A percentile compares a stretch with the other conserved stretches of the same genome.
These are phyloP conservation scores for Merluccius polli DNA, from an alignment of 2,797 vertebrate species.

Conservation along the genomic window DNA sequence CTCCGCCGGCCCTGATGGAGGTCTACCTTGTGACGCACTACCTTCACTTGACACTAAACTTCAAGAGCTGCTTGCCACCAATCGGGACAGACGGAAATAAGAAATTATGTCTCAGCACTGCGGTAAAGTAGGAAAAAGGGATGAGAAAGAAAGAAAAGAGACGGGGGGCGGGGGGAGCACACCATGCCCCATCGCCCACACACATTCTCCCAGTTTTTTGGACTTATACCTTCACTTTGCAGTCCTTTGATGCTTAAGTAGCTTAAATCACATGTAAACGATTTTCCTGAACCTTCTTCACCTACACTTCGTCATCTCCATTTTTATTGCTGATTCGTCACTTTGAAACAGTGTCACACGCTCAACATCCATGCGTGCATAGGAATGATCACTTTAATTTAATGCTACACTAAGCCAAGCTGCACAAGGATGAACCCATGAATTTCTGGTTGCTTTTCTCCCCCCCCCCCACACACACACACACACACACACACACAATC, in stretches of 20 bases:
- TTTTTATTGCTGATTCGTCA: conserved; percentile 55
- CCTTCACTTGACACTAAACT: conserved; percentile 53
- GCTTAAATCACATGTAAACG: background rate
- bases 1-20: conserved; percentile 36
- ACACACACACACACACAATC: background rate
- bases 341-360: conserved; percentile 45
- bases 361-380: conserved; percentile 32
- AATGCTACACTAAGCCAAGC: conserved; percentile 43
- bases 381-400: conserved; percentile 46
- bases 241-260: background rate
- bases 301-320: background rate
- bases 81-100: conserved; percentile 39
- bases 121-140: conserved; percentile 43
- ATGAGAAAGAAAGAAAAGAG: background rate
- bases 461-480: background rate
- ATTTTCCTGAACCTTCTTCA: background rate
- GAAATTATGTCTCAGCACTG: conserved; percentile 42
- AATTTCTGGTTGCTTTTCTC: background rate
- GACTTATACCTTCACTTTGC: background rate
- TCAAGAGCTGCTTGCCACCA: conserved; percentile 46
- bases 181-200: background rate
- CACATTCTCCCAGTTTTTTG: background rate
- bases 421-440: conserved; percentile 31
- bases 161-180: background rate
- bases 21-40: conserved; percentile 60